A percentile compares a stretch with the other conserved stretches of the same genome.
Conservation (phyloP, 2,888 invertebrate genomes). For the Xanthostigma xanthostigma region DNA sequence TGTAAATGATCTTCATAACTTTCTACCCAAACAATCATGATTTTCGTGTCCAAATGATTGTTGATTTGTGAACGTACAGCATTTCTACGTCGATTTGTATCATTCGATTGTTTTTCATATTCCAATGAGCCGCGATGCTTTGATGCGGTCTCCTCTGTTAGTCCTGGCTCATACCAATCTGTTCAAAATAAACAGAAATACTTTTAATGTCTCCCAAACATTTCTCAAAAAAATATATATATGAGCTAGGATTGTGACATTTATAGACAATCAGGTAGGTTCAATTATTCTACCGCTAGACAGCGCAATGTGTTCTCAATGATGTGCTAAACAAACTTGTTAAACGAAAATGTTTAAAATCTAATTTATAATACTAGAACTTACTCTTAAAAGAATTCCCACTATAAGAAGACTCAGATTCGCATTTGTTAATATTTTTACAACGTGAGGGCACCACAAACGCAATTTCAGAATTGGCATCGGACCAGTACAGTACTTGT, state of each 20-base stretch:
- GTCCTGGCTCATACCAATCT: slow-evolving; percentile 5
- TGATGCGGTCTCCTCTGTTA: slow-evolving; percentile 6
- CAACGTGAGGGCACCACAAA: slow-evolving; percentile 70
- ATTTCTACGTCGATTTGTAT: slow-evolving; percentile 26
- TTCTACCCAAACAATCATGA: slow-evolving; percentile 91
- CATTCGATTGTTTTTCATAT: slow-evolving; percentile 17
- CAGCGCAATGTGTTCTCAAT: background rate
- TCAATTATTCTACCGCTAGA: no score
- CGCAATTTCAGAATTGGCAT: slow-evolving; percentile 85
- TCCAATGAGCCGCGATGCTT: slow-evolving; percentile 26
- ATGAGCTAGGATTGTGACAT: no score
- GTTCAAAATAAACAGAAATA: background rate
- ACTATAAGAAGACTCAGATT: slow-evolving; percentile 2
- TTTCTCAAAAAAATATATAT: no score
- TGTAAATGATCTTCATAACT: slow-evolving; percentile 84
- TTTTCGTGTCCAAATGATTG: slow-evolving; percentile 42
- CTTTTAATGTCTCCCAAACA: no score
- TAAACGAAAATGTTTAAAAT: background rate
- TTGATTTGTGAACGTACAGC: slow-evolving; percentile 40
- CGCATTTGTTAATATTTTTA: background rate
- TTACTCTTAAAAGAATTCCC: slow-evolving; percentile 1
- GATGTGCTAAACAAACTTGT: background rate
- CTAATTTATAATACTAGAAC: background rate
- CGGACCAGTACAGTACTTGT: slow-evolving; percentile 88
- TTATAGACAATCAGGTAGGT: no score